A percentile compares a stretch with the other conserved stretches of the same genome.
phyloP scores from a whole-genome alignment of 2,797 vertebrate genomes.

The Chromobotia macracanthus region DNA sequence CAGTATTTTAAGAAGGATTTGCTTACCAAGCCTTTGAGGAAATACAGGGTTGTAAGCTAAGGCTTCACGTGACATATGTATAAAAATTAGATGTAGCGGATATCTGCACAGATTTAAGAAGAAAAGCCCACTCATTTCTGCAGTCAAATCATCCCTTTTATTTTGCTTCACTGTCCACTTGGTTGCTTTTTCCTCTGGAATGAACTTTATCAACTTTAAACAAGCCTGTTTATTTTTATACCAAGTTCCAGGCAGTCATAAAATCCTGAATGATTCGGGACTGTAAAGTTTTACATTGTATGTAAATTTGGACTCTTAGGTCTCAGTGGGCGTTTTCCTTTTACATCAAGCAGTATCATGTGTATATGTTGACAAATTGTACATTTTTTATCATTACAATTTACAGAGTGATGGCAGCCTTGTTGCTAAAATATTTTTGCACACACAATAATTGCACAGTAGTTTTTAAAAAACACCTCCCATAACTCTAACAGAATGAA shows the following conservation, averaged over 20 bases:
- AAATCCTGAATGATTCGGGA: background rate
- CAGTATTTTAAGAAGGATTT: constrained; percentile 13
- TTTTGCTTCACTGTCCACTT: background rate
- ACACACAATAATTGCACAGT: constrained; percentile 31
- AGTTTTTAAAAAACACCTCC: background rate
- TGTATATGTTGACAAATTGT: constrained; percentile 30
- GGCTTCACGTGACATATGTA: background rate
- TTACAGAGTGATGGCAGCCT: background rate
- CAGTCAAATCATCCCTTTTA: background rate
- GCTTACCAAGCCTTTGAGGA: background rate
- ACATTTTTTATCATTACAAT: constrained; percentile 14
- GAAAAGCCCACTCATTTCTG: background rate
- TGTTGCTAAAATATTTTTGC: constrained; percentile 28
- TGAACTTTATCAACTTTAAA: constrained; percentile 1
- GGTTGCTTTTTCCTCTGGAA: constrained; percentile 1
- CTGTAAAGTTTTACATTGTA: constrained; percentile 6
- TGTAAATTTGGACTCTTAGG: background rate
- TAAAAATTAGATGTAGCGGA: background rate
- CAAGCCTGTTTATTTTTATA: background rate
- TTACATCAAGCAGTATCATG: constrained; percentile 22
- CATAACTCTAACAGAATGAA: background rate
- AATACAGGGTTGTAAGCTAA: background rate
- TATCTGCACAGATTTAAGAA: background rate
- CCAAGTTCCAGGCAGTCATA: background rate
- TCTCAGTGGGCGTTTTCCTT: background rate